Conservation (phyloP, 2,888 invertebrate genomes). For the Andrena bucephala region DNA sequence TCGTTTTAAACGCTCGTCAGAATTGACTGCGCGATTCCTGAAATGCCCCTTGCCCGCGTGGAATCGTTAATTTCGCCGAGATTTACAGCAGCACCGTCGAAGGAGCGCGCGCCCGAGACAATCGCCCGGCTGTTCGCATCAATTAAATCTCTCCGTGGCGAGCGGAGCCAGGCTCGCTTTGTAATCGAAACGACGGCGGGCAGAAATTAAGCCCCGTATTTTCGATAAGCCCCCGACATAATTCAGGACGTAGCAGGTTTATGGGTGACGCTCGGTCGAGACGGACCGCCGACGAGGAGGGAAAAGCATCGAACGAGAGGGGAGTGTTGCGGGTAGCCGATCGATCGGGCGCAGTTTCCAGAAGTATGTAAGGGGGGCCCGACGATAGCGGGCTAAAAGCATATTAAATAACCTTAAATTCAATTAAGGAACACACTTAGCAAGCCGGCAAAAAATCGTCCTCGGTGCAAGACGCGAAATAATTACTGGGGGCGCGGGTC, state of each 20-base stretch:
- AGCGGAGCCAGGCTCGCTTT: conserved; percentile 50
- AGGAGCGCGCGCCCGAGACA: conserved; percentile 42
- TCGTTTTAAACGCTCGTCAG: conserved; percentile 9
- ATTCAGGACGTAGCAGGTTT: conserved; percentile 72
- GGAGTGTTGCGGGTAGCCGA: conserved; percentile 32
- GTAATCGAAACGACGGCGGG: conserved; percentile 68
- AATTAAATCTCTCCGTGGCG: conserved; percentile 62
- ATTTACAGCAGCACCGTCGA: conserved; percentile 34
- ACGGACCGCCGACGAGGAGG: conserved; percentile 54
- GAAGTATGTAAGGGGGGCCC: conserved; percentile 58
- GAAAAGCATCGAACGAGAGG: conserved; percentile 39
- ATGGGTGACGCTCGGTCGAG: conserved; percentile 68
- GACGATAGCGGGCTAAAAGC: conserved; percentile 76
- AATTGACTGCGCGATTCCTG: conserved; percentile 23
- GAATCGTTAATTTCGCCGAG: conserved; percentile 56
- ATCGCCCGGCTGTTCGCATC: conserved; percentile 59
- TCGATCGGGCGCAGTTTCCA: conserved; percentile 69
- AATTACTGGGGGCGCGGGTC: conserved; percentile 77
- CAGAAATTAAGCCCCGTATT: conserved; percentile 70
- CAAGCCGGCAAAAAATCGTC: conserved; percentile 77
- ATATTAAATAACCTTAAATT: conserved; percentile 83
- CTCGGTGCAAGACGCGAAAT: conserved; percentile 74
- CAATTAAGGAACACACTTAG: conserved; percentile 82
- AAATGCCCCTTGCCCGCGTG: conserved; percentile 12
- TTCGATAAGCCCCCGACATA: conserved; percentile 70